Percentiles rank a stretch among this genome's conserved stretches.
Conservation (phyloP, 2,888 invertebrate genomes). For the Eupithecia tripunctaria region DNA sequence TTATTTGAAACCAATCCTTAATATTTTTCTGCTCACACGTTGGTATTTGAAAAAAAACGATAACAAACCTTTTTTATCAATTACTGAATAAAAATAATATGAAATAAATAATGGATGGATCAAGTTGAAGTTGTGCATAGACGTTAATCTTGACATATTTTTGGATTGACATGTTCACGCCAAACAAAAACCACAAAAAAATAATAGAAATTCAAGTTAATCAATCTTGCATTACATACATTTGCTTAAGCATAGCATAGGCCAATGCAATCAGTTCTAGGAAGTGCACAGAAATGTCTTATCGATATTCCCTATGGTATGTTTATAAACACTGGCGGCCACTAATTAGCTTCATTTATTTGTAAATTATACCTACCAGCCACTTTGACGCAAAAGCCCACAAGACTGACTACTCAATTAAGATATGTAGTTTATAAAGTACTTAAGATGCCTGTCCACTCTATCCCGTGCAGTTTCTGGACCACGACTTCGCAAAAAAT, state of each 20-base stretch:
- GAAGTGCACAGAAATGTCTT: conserved; percentile 59
- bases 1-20: background rate
- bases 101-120: too few relatives aligned
- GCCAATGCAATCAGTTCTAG: conserved; percentile 46
- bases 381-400: background rate
- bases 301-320: conserved; percentile 58
- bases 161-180: too few relatives aligned
- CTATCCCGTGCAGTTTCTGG: too few relatives aligned
- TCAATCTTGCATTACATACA: background rate
- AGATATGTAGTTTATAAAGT: too few relatives aligned
- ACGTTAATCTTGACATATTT: background rate
- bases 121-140: background rate
- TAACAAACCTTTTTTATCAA: background rate
- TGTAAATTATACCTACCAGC: conserved; percentile 14
- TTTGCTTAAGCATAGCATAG: background rate
- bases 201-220: background rate
- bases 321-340: conserved; percentile 61
- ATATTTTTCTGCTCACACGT: background rate
- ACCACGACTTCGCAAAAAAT: too few relatives aligned
- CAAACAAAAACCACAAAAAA: too few relatives aligned
- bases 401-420: too few relatives aligned
- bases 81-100: background rate
- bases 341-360: conserved; percentile 27
- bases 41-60: background rate
- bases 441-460: too few relatives aligned